Percentiles rank a stretch among this genome's conserved stretches.
phyloP scores from a whole-genome alignment of 64 coral and sea anemone species.

The Actinia equina region DNA sequence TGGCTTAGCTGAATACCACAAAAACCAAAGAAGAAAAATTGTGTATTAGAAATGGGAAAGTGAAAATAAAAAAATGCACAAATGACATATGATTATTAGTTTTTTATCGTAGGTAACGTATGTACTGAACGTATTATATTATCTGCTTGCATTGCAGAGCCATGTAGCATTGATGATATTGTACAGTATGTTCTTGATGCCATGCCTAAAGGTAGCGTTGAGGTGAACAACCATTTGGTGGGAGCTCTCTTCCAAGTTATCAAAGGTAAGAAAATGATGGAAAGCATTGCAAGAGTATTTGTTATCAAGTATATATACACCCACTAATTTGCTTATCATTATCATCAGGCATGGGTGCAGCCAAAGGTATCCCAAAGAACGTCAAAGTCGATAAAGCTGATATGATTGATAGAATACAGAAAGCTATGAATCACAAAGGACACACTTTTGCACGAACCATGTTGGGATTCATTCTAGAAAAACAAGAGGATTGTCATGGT shows the following conservation, averaged over 20 bases:
- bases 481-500: conserved; percentile 33
- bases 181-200: conserved; percentile 22
- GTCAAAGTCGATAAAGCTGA: conserved; percentile 15
- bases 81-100: too few relatives aligned
- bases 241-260: conserved; percentile 20
- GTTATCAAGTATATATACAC: too few relatives aligned
- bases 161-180: conserved; percentile 26
- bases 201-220: background rate
- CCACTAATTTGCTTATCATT: background rate
- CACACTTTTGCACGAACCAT: conserved; percentile 6
- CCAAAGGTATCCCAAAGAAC: conserved; percentile 16
- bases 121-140: background rate
- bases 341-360: background rate
- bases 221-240: conserved; percentile 4
- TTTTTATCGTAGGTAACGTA: too few relatives aligned
- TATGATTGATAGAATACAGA: background rate
- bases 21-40: too few relatives aligned
- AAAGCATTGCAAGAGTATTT: too few relatives aligned
- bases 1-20: too few relatives aligned
- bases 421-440: conserved; percentile 17
- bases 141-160: background rate
- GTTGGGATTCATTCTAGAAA: conserved; percentile 11
- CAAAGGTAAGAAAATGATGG: background rate
- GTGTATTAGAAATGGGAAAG: too few relatives aligned
- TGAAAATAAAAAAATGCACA: too few relatives aligned